These are phyloP conservation scores for Podiceps cristatus DNA, from an alignment of 2,113 vertebrate genomes.

Conservation along the genomic window DNA sequence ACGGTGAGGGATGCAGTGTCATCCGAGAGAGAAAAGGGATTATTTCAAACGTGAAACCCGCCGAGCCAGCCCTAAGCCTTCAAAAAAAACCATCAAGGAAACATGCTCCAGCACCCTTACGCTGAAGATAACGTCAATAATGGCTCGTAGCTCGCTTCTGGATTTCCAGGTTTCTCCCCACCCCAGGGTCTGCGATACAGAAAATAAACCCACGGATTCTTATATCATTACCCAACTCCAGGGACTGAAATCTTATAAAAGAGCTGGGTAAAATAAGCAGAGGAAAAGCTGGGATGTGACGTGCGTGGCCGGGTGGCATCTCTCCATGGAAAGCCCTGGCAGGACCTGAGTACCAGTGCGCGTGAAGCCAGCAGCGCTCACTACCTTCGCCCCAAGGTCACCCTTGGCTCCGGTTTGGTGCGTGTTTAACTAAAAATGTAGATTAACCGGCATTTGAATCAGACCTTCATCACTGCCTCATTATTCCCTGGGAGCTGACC, in stretches of 20 bases:
- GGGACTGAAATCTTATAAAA: not conserved
- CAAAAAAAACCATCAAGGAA: not conserved
- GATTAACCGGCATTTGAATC: accelerated
- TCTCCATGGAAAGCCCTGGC: accelerated
- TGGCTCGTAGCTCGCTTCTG: accelerated
- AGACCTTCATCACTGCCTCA: accelerated
- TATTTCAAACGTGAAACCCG: not conserved
- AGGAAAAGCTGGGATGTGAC: not conserved
- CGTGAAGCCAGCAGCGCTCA: not conserved
- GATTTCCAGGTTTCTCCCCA: not conserved
- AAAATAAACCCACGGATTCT: not conserved
- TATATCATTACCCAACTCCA: too few species aligned
- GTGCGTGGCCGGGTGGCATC: accelerated
- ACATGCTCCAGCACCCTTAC: accelerated
- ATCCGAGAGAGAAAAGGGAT: not conserved
- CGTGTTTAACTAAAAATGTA: not conserved
- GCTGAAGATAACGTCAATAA: not conserved
- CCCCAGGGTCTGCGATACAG: accelerated
- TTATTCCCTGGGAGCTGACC: not conserved
- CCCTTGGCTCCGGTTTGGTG: not conserved
- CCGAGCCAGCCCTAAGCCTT: not conserved
- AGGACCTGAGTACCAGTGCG: not conserved
- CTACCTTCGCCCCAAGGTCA: not conserved
- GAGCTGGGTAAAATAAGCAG: not conserved
- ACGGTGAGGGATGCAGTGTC: not conserved